A percentile compares a stretch with the other conserved stretches of the same genome.
Evolutionary conservation across 2,797 vertebrate species (phyloP).

Genomic region (Microhierax caerulescens): DNA sequence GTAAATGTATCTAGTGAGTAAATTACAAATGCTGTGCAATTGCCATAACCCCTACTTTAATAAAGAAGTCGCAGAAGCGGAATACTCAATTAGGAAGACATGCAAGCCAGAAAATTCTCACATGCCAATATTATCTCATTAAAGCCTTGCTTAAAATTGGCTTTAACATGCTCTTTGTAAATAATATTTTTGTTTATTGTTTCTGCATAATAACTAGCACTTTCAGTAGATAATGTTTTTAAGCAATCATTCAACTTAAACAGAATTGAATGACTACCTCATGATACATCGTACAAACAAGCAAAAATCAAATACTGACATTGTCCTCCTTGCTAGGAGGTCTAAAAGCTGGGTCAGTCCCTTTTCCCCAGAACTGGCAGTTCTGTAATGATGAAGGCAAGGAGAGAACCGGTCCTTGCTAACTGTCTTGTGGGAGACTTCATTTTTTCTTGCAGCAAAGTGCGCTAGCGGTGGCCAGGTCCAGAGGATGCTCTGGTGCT

Average conservation of each 20-base stretch:
- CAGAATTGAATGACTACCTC: background rate
- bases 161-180: background rate
- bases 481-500: background rate
- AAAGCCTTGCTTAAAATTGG: constrained; percentile 39
- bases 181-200: constrained; percentile 8
- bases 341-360: background rate
- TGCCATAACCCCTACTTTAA: background rate
- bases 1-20: constrained; percentile 4
- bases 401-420: background rate
- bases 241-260: background rate
- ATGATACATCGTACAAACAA: background rate
- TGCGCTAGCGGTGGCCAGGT: background rate
- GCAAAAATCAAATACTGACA: background rate
- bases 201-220: background rate
- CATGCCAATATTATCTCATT: constrained; percentile 4
- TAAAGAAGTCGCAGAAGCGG: constrained; percentile 22
- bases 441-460: background rate
- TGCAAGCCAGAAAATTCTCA: background rate
- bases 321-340: background rate
- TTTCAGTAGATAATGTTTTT: background rate
- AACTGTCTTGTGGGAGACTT: background rate
- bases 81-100: constrained; percentile 7
- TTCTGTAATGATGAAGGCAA: background rate
- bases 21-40: background rate
- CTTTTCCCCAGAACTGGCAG: background rate